Percentiles rank a stretch among this genome's conserved stretches.
phyloP scores from a whole-genome alignment of 37 sponge, comb jelly and placozoan species.

The Ephydatia muelleri region DNA sequence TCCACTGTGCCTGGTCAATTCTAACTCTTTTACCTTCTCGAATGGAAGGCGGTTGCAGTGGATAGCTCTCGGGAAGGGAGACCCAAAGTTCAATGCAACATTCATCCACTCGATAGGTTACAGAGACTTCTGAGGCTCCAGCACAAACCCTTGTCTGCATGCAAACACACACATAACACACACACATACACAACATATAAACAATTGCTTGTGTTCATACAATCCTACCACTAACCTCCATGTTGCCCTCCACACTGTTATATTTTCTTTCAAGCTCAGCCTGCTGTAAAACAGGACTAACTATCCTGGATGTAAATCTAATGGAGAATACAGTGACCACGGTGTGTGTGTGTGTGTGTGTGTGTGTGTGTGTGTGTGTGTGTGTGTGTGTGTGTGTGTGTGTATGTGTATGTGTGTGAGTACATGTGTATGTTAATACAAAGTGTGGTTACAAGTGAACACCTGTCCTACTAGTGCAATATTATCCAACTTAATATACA shows the following conservation, averaged over 20 bases:
- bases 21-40: constrained; percentile 75
- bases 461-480: too few species aligned
- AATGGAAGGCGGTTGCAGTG: constrained; percentile 79
- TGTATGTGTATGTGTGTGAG: too few species aligned
- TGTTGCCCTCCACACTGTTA: constrained; percentile 36
- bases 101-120: constrained; percentile 83
- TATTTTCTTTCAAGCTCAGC: constrained; percentile 40
- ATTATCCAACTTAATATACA: too few species aligned
- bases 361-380: too few species aligned
- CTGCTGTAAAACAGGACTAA: constrained; percentile 56
- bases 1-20: constrained; percentile 79
- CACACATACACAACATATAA: background rate
- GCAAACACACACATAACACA: background rate
- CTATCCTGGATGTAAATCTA: constrained; percentile 51
- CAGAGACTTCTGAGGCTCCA: constrained; percentile 79
- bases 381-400: too few species aligned
- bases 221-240: constrained; percentile 30
- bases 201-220: background rate
- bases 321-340: background rate
- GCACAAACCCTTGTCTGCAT: constrained; percentile 58
- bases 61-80: constrained; percentile 69
- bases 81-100: constrained; percentile 84
- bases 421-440: too few species aligned
- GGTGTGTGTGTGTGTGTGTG: too few species aligned
- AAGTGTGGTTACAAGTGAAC: too few species aligned